A percentile compares a stretch with the other conserved stretches of the same genome.
Conservation (phyloP, 2,888 invertebrate species). For the Marronus borbonicus region DNA sequence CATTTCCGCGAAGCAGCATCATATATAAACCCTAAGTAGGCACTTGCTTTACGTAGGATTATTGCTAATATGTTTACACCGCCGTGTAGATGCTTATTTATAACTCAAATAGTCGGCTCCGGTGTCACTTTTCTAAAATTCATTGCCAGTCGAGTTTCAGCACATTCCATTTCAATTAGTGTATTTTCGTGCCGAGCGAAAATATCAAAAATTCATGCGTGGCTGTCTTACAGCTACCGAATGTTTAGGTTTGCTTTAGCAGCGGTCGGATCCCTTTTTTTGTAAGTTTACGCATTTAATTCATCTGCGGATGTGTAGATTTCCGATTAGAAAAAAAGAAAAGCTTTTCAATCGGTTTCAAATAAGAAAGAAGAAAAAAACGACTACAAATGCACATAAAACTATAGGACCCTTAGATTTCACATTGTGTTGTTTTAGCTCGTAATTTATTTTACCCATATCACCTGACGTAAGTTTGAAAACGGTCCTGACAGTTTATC, state of each 20-base stretch:
- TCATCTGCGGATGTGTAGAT: neutral
- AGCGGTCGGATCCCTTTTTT: neutral
- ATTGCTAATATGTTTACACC: neutral
- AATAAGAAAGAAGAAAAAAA: conserved; percentile 45
- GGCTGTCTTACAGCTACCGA: conserved; percentile 2
- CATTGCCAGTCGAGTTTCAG: neutral
- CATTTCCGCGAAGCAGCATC: neutral
- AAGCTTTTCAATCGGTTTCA: neutral
- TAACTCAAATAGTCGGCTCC: neutral
- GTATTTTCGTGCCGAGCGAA: neutral
- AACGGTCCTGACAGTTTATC: conserved; percentile 37
- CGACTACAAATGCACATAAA: conserved; percentile 54
- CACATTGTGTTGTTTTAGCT: conserved; percentile 40
- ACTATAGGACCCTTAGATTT: conserved; percentile 44
- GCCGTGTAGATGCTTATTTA: neutral
- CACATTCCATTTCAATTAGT: conserved; percentile 4
- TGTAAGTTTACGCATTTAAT: neutral
- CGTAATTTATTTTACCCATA: conserved; percentile 40
- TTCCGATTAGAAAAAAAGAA: neutral
- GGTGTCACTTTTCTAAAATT: conserved; percentile 1
- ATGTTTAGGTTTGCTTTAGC: neutral
- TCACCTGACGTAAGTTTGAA: conserved; percentile 37
- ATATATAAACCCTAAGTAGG: neutral
- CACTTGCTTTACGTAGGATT: conserved; percentile 2
- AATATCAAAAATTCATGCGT: neutral